These are phyloP conservation scores for Condylura cristata DNA, from an alignment of 2,113 vertebrate species.

Conservation along the genomic window DNA sequence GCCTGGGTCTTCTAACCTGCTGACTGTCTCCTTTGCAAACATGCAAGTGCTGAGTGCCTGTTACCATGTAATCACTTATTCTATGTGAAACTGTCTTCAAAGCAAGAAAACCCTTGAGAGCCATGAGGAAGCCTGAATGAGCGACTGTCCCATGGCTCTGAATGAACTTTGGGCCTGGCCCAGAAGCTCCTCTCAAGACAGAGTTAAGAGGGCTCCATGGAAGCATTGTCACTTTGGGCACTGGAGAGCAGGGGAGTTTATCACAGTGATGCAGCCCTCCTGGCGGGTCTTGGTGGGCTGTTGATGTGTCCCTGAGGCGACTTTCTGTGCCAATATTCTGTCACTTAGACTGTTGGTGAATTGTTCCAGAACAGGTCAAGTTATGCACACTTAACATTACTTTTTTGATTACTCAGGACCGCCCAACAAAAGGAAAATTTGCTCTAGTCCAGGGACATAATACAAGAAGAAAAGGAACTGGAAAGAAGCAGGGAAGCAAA, in stretches of 20 bases:
- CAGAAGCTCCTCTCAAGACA: not conserved
- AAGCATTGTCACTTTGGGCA: not conserved
- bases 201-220: not conserved
- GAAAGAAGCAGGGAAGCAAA: not conserved
- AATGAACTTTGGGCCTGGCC: not conserved
- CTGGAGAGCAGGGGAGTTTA: not conserved
- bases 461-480: not conserved
- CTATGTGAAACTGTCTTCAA: not conserved
- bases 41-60: not conserved
- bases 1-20: too few relatives aligned
- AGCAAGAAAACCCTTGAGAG: not conserved
- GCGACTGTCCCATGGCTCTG: not conserved
- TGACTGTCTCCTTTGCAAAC: not conserved
- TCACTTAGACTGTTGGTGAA: slow-evolving; percentile 28
- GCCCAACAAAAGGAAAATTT: slow-evolving; percentile 31
- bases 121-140: not conserved
- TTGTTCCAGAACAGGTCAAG: slow-evolving; percentile 26
- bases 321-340: slow-evolving; percentile 20
- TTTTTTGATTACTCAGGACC: slow-evolving; percentile 31
- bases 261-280: not conserved
- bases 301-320: not conserved
- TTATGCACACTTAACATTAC: not conserved
- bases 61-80: not conserved
- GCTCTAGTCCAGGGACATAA: not conserved
- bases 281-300: not conserved